phyloP scores from a whole-genome alignment of 2,113 vertebrate species.

The Scopus umbretta region DNA sequence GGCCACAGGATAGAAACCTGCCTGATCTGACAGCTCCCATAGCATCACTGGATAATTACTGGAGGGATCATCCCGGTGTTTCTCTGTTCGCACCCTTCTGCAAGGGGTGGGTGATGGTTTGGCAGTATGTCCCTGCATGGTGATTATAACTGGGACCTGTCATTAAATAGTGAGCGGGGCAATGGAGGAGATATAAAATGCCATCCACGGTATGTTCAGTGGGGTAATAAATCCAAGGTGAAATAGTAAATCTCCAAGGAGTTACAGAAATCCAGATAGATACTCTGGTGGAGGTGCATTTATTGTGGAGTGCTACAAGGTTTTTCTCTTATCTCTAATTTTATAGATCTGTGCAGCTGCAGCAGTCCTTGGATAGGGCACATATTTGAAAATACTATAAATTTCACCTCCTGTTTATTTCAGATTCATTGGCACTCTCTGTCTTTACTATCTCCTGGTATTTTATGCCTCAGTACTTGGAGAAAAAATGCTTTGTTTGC shows the following conservation, averaged over 20 bases:
- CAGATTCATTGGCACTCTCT: slow-evolving; percentile 55
- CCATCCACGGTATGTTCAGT: background rate
- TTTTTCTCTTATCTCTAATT: slow-evolving; percentile 39
- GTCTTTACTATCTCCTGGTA: slow-evolving; percentile 63
- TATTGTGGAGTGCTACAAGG: background rate
- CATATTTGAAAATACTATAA: slow-evolving; percentile 57
- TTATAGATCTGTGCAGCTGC: slow-evolving; percentile 46
- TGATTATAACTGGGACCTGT: background rate
- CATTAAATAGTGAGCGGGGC: background rate
- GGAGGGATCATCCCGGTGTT: background rate
- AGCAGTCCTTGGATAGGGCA: slow-evolving; percentile 50
- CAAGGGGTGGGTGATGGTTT: background rate
- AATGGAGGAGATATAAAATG: background rate
- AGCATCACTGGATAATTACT: background rate
- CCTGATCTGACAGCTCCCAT: background rate
- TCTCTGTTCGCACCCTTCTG: background rate
- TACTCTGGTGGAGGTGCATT: background rate
- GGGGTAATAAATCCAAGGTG: slow-evolving; percentile 13
- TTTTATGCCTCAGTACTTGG: slow-evolving; percentile 63
- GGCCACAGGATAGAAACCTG: background rate
- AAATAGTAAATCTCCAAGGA: slow-evolving; percentile 31
- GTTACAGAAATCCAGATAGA: slow-evolving; percentile 13
- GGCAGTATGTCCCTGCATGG: background rate
- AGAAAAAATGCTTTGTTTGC: slow-evolving; percentile 68
- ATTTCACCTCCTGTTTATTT: slow-evolving; percentile 63